These are phyloP conservation scores for Philereme transversata DNA, from an alignment of 2,888 invertebrate species.

Conservation along the genomic window DNA sequence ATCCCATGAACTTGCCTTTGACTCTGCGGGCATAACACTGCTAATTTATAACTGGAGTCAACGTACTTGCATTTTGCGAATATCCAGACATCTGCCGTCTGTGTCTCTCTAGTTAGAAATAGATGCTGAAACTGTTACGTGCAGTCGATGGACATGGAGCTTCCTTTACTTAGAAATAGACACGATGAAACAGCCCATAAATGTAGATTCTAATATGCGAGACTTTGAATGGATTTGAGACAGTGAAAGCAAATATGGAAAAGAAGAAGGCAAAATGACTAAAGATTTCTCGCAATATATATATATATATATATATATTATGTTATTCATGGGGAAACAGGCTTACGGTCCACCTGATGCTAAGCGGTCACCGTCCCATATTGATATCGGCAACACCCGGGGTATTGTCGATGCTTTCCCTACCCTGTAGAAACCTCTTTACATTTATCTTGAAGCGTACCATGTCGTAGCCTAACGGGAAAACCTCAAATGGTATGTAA, in stretches of 20 bases:
- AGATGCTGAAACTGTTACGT: constrained; percentile 26
- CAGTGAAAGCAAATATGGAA: background rate
- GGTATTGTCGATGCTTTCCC: no score
- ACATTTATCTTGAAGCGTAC: no score
- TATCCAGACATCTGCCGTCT: constrained; percentile 49
- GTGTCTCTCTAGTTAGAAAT: constrained; percentile 29
- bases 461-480: no score
- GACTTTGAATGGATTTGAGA: background rate
- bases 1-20: constrained; percentile 72
- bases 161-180: constrained; percentile 9
- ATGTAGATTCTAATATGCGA: background rate
- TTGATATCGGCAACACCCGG: no score
- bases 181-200: background rate
- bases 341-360: no score
- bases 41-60: constrained; percentile 60
- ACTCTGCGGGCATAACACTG: constrained; percentile 38
- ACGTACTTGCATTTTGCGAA: constrained; percentile 53
- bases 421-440: no score
- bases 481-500: no score
- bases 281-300: background rate
- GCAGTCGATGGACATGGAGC: constrained; percentile 9
- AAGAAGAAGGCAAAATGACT: background rate
- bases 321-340: no score
- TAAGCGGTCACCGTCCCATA: no score
- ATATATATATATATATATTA: no score